These are phyloP conservation scores for Meloidogyne hapla DNA, from an alignment of 1,140 invertebrate species.

Conservation along the genomic window DNA sequence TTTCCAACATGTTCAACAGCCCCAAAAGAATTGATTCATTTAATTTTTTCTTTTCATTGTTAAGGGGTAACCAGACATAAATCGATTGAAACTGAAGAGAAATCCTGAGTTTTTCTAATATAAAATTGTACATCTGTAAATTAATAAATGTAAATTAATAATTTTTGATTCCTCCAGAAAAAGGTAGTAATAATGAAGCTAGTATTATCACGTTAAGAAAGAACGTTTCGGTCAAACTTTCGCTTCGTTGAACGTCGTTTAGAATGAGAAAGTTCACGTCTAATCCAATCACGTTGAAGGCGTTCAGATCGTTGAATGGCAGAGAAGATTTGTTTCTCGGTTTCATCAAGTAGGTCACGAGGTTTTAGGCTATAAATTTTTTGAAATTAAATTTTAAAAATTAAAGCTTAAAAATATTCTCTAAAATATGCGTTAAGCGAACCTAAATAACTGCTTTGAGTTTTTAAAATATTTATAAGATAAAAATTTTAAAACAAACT, in stretches of 20 bases:
- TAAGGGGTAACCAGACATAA: too few relatives aligned
- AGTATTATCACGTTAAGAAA: not conserved
- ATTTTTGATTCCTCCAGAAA: too few relatives aligned
- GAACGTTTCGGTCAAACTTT: not conserved
- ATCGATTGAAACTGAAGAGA: too few relatives aligned
- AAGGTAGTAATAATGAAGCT: too few relatives aligned
- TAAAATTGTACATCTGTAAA: too few relatives aligned
- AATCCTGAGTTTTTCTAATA: too few relatives aligned
- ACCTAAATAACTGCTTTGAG: not conserved
- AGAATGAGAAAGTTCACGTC: not conserved
- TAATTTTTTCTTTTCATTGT: too few relatives aligned
- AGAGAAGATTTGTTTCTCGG: constrained; percentile 18
- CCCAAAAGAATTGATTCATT: constrained; percentile 7
- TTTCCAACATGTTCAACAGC: constrained; percentile 37
- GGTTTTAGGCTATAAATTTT: not conserved
- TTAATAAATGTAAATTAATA: too few relatives aligned
- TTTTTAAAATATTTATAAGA: not conserved
- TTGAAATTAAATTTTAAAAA: not conserved
- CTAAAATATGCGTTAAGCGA: not conserved
- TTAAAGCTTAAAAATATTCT: not conserved
- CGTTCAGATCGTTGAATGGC: constrained; percentile 8
- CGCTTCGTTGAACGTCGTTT: constrained; percentile 11
- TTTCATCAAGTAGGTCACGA: constrained; percentile 12
- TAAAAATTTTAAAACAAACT: not conserved
- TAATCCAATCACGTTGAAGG: constrained; percentile 4